Evolutionary conservation across 2,797 vertebrate species (phyloP).

Genomic region (Melanotaenia nigrans): DNA sequence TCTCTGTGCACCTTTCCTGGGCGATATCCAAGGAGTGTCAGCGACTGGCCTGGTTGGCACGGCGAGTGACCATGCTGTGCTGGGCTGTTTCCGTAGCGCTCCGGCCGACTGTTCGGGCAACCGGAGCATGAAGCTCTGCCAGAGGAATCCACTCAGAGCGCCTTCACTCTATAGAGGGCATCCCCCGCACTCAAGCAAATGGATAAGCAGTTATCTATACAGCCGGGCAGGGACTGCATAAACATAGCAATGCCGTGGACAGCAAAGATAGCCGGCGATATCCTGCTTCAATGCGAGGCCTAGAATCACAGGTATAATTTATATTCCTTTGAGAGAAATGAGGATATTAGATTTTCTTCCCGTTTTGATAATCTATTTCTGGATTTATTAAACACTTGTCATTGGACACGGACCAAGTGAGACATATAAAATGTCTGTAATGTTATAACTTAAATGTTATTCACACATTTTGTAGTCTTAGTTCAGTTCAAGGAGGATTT

Average conservation of each 20-base stretch:
- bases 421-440: slow-evolving; percentile 58
- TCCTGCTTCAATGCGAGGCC: not conserved
- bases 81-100: slow-evolving; percentile 61
- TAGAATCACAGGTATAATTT: slow-evolving; percentile 18
- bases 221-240: not conserved
- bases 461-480: slow-evolving; percentile 52
- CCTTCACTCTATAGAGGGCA: slow-evolving; percentile 65
- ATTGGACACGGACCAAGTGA: slow-evolving; percentile 50
- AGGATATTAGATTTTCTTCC: slow-evolving; percentile 49
- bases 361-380: slow-evolving; percentile 35
- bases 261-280: not conserved
- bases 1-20: slow-evolving; percentile 66
- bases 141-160: slow-evolving; percentile 73
- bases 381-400: slow-evolving; percentile 51
- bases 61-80: slow-evolving; percentile 44
- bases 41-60: slow-evolving; percentile 72
- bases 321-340: slow-evolving; percentile 22
- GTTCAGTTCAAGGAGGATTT: slow-evolving; percentile 31
- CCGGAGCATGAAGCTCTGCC: slow-evolving; percentile 59
- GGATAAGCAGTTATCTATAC: slow-evolving; percentile 23
- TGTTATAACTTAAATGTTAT: slow-evolving; percentile 56
- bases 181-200: slow-evolving; percentile 46
- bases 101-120: slow-evolving; percentile 56
- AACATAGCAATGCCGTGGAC: not conserved
- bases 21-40: slow-evolving; percentile 66